Evolutionary conservation across 2,113 vertebrate genomes (phyloP).

Genomic region (Aplodontia rufa): DNA sequence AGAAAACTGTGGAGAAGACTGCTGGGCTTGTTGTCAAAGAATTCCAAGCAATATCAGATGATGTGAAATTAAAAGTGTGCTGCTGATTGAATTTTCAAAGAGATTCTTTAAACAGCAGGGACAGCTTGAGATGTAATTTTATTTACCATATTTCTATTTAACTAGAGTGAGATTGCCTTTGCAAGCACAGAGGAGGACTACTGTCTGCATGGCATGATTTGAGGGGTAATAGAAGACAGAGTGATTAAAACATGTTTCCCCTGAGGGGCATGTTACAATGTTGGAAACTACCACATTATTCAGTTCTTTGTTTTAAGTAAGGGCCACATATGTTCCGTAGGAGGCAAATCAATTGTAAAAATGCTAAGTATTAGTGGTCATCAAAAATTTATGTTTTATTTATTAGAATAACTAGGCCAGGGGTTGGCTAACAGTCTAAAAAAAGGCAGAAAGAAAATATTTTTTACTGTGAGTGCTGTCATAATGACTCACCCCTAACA

Average conservation of each 20-base stretch:
- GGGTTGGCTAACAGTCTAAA: neutral
- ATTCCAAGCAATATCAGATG: neutral
- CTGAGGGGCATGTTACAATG: neutral
- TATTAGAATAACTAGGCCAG: neutral
- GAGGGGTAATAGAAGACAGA: neutral
- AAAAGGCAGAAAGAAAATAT: neutral
- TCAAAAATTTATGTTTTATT: neutral
- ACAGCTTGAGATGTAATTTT: slow-evolving; percentile 39
- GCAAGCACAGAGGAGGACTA: neutral
- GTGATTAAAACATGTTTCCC: slow-evolving; percentile 16
- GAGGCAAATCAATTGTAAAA: neutral
- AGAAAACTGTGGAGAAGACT: neutral
- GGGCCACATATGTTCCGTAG: neutral
- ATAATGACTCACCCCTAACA: neutral
- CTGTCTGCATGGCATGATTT: neutral
- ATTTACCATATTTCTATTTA: slow-evolving; percentile 48
- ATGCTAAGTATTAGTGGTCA: neutral
- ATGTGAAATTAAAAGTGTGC: slow-evolving; percentile 53
- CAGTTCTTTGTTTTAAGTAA: neutral
- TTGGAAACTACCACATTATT: neutral
- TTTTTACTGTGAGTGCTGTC: neutral
- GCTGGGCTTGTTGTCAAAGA: neutral
- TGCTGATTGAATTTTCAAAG: slow-evolving; percentile 32
- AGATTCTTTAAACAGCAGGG: slow-evolving; percentile 53
- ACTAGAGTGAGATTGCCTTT: neutral